Conservation (phyloP, 1,140 invertebrate species). For the Leptinotarsa texana region DNA sequence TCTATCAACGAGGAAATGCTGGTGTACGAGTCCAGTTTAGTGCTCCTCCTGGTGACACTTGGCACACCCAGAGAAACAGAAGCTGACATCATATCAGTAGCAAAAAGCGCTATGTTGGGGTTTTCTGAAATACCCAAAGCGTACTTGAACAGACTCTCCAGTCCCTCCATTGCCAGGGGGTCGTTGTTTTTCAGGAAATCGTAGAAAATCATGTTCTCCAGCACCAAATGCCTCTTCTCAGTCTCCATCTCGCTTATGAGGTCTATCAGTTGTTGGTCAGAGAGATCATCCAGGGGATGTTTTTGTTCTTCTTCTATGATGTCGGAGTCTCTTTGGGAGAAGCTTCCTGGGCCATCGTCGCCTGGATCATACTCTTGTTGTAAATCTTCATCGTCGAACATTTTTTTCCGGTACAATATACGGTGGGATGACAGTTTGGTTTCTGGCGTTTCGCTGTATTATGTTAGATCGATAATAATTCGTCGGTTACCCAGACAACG, state of each 20-base stretch:
- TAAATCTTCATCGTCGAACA: neutral
- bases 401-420: neutral
- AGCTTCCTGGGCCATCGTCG: too few species aligned
- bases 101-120: neutral
- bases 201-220: slow-evolving; percentile 10
- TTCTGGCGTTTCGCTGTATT: too few species aligned
- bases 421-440: too few species aligned
- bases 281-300: slow-evolving; percentile 33
- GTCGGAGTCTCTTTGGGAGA: too few species aligned
- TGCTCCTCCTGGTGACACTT: slow-evolving; percentile 1
- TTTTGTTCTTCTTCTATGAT: neutral
- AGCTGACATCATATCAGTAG: neutral
- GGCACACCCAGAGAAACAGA: neutral
- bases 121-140: neutral
- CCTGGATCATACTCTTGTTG: neutral
- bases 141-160: slow-evolving; percentile 31
- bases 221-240: slow-evolving; percentile 30
- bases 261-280: slow-evolving; percentile 36
- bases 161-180: slow-evolving; percentile 29
- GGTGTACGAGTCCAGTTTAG: slow-evolving; percentile 33
- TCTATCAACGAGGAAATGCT: slow-evolving; percentile 33
- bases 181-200: slow-evolving; percentile 34
- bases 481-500: too few species aligned
- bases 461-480: too few species aligned
- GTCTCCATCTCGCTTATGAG: slow-evolving; percentile 32